A percentile compares a stretch with the other conserved stretches of the same genome.
Evolutionary conservation across 64 coral and sea anemone genomes (phyloP).

Genomic region (Stylophora pistillata): DNA sequence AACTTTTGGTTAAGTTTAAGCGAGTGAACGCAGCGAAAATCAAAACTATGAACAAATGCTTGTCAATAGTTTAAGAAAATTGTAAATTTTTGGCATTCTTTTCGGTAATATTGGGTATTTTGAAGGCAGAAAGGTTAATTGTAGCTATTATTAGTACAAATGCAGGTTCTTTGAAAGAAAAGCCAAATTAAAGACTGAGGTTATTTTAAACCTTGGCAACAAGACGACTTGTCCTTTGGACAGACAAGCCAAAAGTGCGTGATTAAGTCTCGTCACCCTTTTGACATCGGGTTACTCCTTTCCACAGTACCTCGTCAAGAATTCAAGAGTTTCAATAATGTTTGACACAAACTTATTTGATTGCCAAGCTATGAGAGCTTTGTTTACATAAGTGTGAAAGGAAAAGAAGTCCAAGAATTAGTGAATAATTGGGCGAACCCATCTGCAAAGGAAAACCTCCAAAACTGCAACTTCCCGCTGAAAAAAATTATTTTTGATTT

Average conservation of each 20-base stretch:
- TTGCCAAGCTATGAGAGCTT: constrained; percentile 13
- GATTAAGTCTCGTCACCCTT: background rate
- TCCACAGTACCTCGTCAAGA: background rate
- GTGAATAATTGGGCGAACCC: background rate
- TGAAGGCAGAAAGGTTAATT: background rate
- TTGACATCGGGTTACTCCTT: background rate
- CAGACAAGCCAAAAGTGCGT: background rate
- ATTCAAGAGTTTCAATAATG: background rate
- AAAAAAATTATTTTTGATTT: background rate
- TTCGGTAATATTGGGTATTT: background rate
- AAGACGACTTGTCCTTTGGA: background rate
- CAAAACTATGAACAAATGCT: background rate
- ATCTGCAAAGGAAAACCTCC: background rate
- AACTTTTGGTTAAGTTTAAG: background rate
- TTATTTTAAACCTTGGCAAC: background rate
- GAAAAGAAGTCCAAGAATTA: background rate
- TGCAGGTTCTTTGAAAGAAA: background rate
- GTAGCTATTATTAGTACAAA: constrained; percentile 27
- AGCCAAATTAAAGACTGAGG: background rate
- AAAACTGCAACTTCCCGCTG: too few species aligned
- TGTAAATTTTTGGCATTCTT: constrained; percentile 21
- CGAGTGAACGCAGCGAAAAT: background rate
- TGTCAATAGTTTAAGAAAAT: constrained; percentile 9
- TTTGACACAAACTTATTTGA: background rate
- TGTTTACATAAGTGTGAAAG: background rate